A percentile compares a stretch with the other conserved stretches of the same genome.
Evolutionary conservation across 2,888 invertebrate species (phyloP).

Genomic region (Acanthacorydalis orientalis): DNA sequence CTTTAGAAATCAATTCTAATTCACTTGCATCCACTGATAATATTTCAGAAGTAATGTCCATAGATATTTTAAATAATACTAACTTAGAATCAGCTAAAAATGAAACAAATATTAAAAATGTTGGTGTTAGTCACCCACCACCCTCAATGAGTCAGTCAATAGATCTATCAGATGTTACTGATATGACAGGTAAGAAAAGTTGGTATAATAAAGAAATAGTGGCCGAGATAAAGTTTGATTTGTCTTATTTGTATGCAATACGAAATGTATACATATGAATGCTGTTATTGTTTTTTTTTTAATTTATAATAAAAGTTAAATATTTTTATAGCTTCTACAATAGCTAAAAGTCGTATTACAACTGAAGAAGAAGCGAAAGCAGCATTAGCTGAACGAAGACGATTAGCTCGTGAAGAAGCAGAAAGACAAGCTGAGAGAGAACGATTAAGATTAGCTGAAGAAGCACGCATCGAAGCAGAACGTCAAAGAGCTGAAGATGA

Average conservation of each 20-base stretch:
- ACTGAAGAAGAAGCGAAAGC: slow-evolving; percentile 90
- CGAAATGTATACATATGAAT: no score
- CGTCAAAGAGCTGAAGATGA: slow-evolving; percentile 63
- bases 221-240: neutral
- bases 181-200: neutral
- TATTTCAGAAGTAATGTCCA: no score
- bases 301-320: no score
- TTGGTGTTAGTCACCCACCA: no score
- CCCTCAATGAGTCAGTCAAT: no score
- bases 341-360: slow-evolving; percentile 52
- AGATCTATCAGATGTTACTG: neutral
- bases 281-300: no score
- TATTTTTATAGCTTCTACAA: slow-evolving; percentile 44
- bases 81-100: no score
- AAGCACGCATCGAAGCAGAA: slow-evolving; percentile 55
- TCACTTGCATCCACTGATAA: no score
- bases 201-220: slow-evolving; percentile 11
- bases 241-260: no score
- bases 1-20: no score
- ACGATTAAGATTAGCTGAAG: slow-evolving; percentile 52
- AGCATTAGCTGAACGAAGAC: slow-evolving; percentile 75
- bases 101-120: no score
- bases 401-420: slow-evolving; percentile 78
- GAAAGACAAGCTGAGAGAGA: slow-evolving; percentile 81
- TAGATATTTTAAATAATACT: no score